A percentile compares a stretch with the other conserved stretches of the same genome.
Conservation (phyloP, 2,888 invertebrate genomes). For the Polydrusus cervinus region DNA sequence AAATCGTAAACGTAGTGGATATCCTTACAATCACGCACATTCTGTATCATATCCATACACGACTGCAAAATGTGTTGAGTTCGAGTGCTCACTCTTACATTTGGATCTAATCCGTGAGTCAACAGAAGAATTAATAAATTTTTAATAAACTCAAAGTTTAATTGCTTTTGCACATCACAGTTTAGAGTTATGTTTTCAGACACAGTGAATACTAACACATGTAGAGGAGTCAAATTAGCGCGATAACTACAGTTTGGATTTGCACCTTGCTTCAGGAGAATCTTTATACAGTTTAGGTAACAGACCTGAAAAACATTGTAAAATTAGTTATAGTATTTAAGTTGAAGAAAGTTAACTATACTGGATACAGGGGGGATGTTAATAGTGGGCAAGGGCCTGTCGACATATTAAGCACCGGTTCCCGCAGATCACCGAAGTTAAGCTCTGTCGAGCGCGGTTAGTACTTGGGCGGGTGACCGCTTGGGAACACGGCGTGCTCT, state of each 20-base stretch:
- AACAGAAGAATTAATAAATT: slow-evolving; percentile 79
- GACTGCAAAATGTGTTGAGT: slow-evolving; percentile 83
- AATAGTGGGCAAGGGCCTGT: no score
- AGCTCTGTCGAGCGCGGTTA: no score
- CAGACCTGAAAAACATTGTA: slow-evolving; percentile 74
- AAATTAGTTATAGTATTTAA: slow-evolving; percentile 9
- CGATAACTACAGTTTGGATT: slow-evolving; percentile 83
- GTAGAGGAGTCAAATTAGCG: slow-evolving; percentile 80
- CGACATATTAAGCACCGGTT: no score
- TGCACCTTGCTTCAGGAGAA: slow-evolving; percentile 81
- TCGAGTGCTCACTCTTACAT: slow-evolving; percentile 75
- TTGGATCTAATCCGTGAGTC: slow-evolving; percentile 80
- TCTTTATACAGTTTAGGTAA: slow-evolving; percentile 81
- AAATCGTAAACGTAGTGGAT: slow-evolving; percentile 82
- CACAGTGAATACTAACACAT: slow-evolving; percentile 81
- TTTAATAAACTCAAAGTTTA: slow-evolving; percentile 82
- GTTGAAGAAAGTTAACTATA: no score
- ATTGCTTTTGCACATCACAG: slow-evolving; percentile 79
- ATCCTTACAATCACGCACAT: slow-evolving; percentile 79
- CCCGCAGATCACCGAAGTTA: no score
- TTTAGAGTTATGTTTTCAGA: slow-evolving; percentile 81
- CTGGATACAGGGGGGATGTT: no score
- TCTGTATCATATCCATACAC: slow-evolving; percentile 80
- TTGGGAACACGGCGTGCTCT: no score
- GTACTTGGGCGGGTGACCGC: no score